Evolutionary conservation across 2,888 invertebrate genomes (phyloP).

Genomic region (Stegana nigrithorax): DNA sequence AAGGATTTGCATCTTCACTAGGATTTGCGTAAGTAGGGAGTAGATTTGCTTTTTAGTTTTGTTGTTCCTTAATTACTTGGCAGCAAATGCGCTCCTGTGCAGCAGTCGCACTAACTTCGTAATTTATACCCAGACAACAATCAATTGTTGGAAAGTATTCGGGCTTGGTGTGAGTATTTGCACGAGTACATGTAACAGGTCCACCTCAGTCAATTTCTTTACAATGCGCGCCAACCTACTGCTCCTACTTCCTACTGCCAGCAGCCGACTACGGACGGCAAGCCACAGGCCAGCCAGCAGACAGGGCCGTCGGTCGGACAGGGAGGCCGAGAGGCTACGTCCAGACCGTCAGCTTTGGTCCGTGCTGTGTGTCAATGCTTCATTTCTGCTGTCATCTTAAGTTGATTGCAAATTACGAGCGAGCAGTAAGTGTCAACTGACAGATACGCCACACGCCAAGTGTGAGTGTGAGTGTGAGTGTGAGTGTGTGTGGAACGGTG

Average conservation of each 20-base stretch:
- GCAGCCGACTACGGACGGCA: no score
- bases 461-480: constrained; percentile 30
- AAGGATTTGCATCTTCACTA: no score
- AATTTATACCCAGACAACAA: constrained; percentile 20
- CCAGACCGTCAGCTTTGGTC: constrained; percentile 41
- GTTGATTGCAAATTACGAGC: constrained; percentile 68
- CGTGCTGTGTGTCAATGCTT: constrained; percentile 67
- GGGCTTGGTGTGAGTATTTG: background rate
- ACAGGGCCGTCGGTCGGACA: background rate
- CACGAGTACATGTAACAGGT: constrained; percentile 24
- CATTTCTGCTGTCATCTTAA: constrained; percentile 67
- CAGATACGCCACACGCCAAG: constrained; percentile 17
- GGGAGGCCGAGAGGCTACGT: background rate
- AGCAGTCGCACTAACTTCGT: constrained; percentile 20
- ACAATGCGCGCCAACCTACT: constrained; percentile 23
- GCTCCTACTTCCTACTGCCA: constrained; percentile 29
- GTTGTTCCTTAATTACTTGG: background rate
- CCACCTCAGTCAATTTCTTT: constrained; percentile 27
- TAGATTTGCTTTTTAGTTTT: background rate
- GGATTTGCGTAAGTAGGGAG: no score
- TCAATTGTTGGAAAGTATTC: constrained; percentile 17
- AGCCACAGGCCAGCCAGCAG: background rate
- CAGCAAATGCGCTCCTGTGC: constrained; percentile 11
- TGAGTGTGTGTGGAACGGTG: no score
- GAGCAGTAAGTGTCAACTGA: constrained; percentile 26